Conservation (phyloP, 2,113 vertebrate genomes). For the Oryctolagus cuniculus region DNA sequence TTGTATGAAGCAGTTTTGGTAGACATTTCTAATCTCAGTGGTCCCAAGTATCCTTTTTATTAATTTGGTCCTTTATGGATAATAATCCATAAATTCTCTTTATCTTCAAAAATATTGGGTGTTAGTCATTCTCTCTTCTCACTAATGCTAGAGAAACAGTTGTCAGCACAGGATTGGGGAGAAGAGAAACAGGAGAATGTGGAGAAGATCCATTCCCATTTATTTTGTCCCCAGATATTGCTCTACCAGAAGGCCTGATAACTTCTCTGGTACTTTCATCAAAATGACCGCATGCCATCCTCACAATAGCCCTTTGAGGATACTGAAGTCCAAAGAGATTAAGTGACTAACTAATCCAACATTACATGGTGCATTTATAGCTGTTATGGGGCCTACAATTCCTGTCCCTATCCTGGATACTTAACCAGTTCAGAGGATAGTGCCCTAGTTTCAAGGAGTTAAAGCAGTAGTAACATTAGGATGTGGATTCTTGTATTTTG, state of each 20-base stretch:
- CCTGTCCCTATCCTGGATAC: neutral
- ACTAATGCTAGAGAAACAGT: conserved; percentile 37
- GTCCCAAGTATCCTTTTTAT: conserved; percentile 27
- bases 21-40: conserved; percentile 47
- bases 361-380: neutral
- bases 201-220: conserved; percentile 29
- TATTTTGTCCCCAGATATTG: neutral
- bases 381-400: neutral
- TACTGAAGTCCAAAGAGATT: conserved; percentile 25
- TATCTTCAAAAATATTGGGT: neutral
- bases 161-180: neutral
- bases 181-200: conserved; percentile 22
- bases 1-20: conserved; percentile 23
- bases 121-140: conserved; percentile 18
- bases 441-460: neutral
- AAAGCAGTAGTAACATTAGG: neutral
- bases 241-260: conserved; percentile 35
- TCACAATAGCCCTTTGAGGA: conserved; percentile 53
- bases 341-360: conserved; percentile 26
- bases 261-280: conserved; percentile 40
- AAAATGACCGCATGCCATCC: conserved; percentile 19
- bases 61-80: conserved; percentile 40
- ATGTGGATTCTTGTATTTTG: conserved; percentile 2
- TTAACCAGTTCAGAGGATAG: conserved; percentile 3
- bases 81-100: conserved; percentile 61